Evolutionary conservation across 2,797 vertebrate species (phyloP), one percentile per base, ranked within the genome.

Genomic region (Malacoctenus gilli): DNA sequence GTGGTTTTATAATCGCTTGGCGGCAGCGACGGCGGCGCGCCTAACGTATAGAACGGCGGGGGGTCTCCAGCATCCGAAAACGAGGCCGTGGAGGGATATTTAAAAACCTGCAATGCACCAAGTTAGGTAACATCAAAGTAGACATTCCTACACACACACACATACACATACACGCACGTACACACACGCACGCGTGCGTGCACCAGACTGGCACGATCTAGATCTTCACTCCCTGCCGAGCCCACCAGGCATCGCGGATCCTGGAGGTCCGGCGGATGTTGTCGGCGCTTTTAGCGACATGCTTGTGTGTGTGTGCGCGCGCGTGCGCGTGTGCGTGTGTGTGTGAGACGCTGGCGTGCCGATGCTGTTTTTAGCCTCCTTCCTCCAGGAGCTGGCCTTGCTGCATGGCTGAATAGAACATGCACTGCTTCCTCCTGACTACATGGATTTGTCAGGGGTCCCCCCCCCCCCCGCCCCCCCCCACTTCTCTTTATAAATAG

Each of bases 401-500:
- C 88, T 87, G 85, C 85, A 83, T 87, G 87, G 76, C 72, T 85
- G 86, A 85, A 75, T 66, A 78, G 80, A 82, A 89, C 89, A 87
- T 79, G 86, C 79, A 75, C 79, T 60, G 79, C 82, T 84, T 89
- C 82, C 80, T 76, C 82, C 85, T 90, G 90, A 89, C 89, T 87
- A 74, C 77, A 89, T 67, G 53, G 75, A 89, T 92, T 91, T 89
- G 88, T 91, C 87, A 91, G 86, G 73, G 76, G 52, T 65, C n/a
- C n/a, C n/a, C n/a, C n/a, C n/a, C n/a, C n/a, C n/a, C n/a, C n/a
- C n/a, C n/a, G n/a, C n/a, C n/a, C n/a, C n/a, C n/a, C n/a, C n/a
- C n/a, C n/a, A n/a, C n/a, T n/a, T n/a, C n/a, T n/a, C 76, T 82
- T 88, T 89, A 92, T 86, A 91, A 92, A 92, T 91, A 92, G 89